phyloP scores from a whole-genome alignment of 2,888 invertebrate genomes.

The Melinaea marsaeus region DNA sequence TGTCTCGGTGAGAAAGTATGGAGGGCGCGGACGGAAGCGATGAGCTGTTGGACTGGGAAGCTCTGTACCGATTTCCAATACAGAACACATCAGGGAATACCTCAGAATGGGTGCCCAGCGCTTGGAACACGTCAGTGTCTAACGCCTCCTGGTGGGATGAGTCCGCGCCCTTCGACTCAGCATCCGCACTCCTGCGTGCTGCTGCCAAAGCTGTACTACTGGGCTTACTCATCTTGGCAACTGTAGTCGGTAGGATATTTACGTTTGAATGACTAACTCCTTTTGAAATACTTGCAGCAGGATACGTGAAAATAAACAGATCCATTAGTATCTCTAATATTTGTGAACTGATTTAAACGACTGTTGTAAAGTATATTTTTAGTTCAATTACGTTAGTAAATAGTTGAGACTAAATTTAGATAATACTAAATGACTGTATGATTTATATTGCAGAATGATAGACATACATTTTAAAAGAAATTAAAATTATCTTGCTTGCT shows the following conservation, averaged over 20 bases:
- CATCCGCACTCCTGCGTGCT: conserved; percentile 78
- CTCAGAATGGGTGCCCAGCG: conserved; percentile 53
- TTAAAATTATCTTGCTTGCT: too few species aligned
- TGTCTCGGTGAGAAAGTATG: conserved; percentile 69
- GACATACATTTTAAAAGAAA: not conserved
- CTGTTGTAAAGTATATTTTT: not conserved
- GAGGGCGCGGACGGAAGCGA: conserved; percentile 70
- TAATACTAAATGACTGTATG: not conserved
- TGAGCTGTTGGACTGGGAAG: conserved; percentile 67
- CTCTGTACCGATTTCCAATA: conserved; percentile 56
- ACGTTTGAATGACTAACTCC: conserved; percentile 13
- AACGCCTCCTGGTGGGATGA: conserved; percentile 65
- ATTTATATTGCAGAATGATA: not conserved
- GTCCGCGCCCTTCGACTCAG: conserved; percentile 69
- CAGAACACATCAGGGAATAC: conserved; percentile 61
- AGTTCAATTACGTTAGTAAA: not conserved
- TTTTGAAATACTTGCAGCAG: conserved; percentile 11
- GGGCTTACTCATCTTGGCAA: conserved; percentile 80
- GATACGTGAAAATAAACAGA: conserved; percentile 16
- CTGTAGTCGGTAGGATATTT: conserved; percentile 76
- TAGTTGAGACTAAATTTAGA: not conserved
- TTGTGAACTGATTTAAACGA: conserved; percentile 11
- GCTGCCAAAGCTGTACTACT: conserved; percentile 79
- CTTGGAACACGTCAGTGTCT: conserved; percentile 58
- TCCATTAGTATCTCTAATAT: conserved; percentile 16